Base-by-base conservation (phyloP, 2,113 vertebrate species). In the Patagioenas fasciata region DNA sequence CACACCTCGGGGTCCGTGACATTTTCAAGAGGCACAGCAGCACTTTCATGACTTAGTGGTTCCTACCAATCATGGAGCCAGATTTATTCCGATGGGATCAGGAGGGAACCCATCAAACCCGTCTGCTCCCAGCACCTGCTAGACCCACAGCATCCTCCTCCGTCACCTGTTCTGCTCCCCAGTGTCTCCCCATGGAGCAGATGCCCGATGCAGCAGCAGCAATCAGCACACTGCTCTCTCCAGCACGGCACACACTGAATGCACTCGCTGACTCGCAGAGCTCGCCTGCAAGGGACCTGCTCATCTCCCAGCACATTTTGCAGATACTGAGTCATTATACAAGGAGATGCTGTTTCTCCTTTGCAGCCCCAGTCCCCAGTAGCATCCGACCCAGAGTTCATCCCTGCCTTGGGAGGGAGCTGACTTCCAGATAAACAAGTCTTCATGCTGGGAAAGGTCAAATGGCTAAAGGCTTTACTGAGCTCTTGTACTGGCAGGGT, bases 191-290 rank as follows among this genome's bases (percentile, higher is more conserved):
- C 32, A 7, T 0, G 4, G n/a, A 71, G 5, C 50, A 58, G 67
- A 40, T 15, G 47, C 40, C 23, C 2, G 4, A 20, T 31, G 13
- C 61, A 4, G 1, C 9, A 13, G 60, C 29, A 93, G 44, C 23
- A 72, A 62, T 0, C 18, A 72, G 34, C 34, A 4, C 0, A 0
- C 32, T 7, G 16, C 53, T 47, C n/a, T 80, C 73, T 44, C 42
- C 64, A 25, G 38, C 3, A 1, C 0, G 0, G 19, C 3, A 20
- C 21, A 28, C 60, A 10, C 11, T 0, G 51, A 50, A 57, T 31
- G 16, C 48, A 34, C 58, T 21, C 7, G 1, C 17, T 0, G 0
- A 8, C 78, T 34, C 2, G 6, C 83, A 50, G 60, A 0, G 0
- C 60, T 42, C 58, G 40, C 67, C 83, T 71, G 32, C 10, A 21